A percentile compares a stretch with the other conserved stretches of the same genome.
phyloP scores from a whole-genome alignment of 2,888 invertebrate species.

The Drosophila prostipennis region DNA sequence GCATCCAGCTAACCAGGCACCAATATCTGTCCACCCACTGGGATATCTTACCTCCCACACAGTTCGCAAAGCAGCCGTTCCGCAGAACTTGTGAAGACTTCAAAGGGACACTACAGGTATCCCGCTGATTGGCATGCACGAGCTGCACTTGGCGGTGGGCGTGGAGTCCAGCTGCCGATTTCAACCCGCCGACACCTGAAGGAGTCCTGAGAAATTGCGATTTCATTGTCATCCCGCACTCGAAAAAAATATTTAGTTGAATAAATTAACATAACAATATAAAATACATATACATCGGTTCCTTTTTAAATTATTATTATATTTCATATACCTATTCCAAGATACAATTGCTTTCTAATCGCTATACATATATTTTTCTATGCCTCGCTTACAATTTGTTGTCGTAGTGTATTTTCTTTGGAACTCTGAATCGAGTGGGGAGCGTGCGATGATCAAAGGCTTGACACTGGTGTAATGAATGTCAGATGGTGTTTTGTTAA shows the following conservation, averaged over 20 bases:
- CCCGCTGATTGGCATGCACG: constrained; percentile 54
- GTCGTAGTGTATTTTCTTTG: neutral
- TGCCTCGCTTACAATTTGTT: too few species aligned
- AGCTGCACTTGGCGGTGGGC: constrained; percentile 46
- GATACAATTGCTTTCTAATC: too few species aligned
- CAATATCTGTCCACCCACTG: neutral
- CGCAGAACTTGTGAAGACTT: neutral
- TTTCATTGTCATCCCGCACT: neutral
- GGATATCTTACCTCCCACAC: neutral
- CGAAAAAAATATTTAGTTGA: neutral
- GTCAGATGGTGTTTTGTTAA: constrained; percentile 62
- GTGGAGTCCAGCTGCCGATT: constrained; percentile 27
- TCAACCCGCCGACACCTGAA: neutral
- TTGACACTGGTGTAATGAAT: constrained; percentile 55
- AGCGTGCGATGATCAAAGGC: constrained; percentile 63
- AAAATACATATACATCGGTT: too few species aligned
- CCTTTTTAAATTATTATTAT: too few species aligned
- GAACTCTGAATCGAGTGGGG: constrained; percentile 7
- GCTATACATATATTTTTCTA: too few species aligned
- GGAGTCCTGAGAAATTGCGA: neutral
- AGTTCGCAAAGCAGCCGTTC: neutral
- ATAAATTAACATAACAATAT: neutral
- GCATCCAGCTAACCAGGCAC: constrained; percentile 17
- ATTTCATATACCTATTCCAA: too few species aligned
- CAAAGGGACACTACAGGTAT: constrained; percentile 14